A percentile compares a stretch with the other conserved stretches of the same genome.
Evolutionary conservation across 1,140 invertebrate genomes (phyloP).

Genomic region (Panulirus ornatus): DNA sequence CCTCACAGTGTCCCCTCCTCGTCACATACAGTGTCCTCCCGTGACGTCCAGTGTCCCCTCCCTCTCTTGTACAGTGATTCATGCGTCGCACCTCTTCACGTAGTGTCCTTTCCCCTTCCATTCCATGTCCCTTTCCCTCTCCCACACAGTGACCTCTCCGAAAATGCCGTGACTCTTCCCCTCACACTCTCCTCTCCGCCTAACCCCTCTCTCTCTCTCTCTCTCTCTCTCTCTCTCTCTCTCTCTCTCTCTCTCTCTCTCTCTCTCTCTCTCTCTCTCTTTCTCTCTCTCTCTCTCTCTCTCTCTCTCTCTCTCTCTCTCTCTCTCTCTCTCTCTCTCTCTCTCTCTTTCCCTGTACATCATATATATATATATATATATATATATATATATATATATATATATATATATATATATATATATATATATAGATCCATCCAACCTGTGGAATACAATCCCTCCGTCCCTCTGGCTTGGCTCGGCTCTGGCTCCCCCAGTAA

Average conservation of each 20-base stretch:
- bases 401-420: neutral
- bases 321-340: neutral
- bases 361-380: neutral
- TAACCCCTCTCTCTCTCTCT: conserved; percentile 8
- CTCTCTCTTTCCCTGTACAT: neutral
- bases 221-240: conserved; percentile 28
- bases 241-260: conserved; percentile 15
- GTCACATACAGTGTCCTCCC: too few species aligned
- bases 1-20: too few species aligned
- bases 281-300: neutral
- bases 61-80: neutral
- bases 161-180: too few species aligned
- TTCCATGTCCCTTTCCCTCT: neutral
- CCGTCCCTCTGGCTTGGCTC: too few species aligned
- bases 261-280: neutral
- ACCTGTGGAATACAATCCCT: neutral
- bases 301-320: neutral
- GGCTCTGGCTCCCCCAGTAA: neutral
- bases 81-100: too few species aligned
- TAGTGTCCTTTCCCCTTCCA: neutral
- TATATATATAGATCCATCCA: neutral
- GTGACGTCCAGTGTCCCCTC: conserved; percentile 6
- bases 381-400: neutral
- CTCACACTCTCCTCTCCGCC: neutral
- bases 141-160: too few species aligned